These are phyloP conservation scores for Zaprionus lachaisei DNA, from an alignment of 1,140 invertebrate species.

Conservation along the genomic window DNA sequence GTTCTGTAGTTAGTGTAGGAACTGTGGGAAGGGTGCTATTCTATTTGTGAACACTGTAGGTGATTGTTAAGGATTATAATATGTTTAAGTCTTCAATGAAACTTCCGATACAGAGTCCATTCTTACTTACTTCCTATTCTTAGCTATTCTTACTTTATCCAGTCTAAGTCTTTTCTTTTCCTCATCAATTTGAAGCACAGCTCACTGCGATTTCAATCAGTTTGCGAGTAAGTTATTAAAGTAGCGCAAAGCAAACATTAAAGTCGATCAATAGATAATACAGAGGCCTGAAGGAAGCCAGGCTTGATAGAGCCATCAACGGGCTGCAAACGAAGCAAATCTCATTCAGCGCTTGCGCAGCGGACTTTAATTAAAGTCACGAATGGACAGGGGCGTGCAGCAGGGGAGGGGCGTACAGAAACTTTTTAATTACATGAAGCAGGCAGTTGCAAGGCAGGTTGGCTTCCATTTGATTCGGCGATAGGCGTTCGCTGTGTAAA, in stretches of 20 bases:
- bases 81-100: background rate
- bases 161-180: background rate
- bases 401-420: background rate
- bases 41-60: background rate
- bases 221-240: constrained; percentile 38
- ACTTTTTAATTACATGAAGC: constrained; percentile 49
- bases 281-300: background rate
- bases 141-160: background rate
- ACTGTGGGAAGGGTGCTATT: background rate
- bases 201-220: background rate
- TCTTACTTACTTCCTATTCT: background rate
- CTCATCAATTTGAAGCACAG: background rate
- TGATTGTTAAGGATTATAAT: background rate
- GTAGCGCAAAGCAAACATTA: constrained; percentile 42
- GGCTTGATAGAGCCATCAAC: constrained; percentile 46
- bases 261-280: constrained; percentile 37
- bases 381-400: constrained; percentile 6
- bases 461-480: constrained; percentile 50
- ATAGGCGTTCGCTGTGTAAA: constrained; percentile 60
- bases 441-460: background rate
- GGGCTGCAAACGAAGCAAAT: background rate
- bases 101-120: background rate
- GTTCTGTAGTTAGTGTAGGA: background rate
- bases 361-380: constrained; percentile 73
- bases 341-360: constrained; percentile 21